Evolutionary conservation across 2,888 invertebrate species (phyloP).

Genomic region (Pachycephus smyrnensis): DNA sequence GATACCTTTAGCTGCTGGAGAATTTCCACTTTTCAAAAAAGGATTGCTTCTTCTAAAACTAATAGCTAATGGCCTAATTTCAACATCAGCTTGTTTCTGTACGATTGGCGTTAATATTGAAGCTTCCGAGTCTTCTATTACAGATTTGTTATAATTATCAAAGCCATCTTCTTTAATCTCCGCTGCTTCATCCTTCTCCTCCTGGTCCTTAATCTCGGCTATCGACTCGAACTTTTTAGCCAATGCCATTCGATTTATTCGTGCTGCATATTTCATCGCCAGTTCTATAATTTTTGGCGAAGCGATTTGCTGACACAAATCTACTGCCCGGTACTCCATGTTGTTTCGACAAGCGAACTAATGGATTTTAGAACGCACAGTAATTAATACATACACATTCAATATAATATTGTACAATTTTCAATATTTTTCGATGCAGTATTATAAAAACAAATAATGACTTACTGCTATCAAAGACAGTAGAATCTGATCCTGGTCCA

Average conservation of each 20-base stretch:
- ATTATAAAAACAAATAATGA: constrained; percentile 32
- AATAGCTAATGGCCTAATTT: constrained; percentile 56
- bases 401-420: not conserved
- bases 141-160: constrained; percentile 19
- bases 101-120: constrained; percentile 39
- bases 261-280: constrained; percentile 90
- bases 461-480: constrained; percentile 91
- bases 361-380: constrained; percentile 40
- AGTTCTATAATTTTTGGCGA: constrained; percentile 82
- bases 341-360: constrained; percentile 87
- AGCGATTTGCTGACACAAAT: constrained; percentile 85
- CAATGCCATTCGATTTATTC: constrained; percentile 80
- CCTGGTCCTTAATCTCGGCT: constrained; percentile 52
- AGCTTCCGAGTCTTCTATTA: constrained; percentile 33
- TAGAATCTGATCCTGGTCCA: constrained; percentile 80
- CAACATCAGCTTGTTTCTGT: constrained; percentile 43
- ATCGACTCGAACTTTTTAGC: constrained; percentile 77
- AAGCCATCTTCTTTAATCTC: constrained; percentile 38
- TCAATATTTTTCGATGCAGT: not conserved
- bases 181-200: constrained; percentile 51
- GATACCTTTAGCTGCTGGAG: constrained; percentile 42
- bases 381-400: not conserved
- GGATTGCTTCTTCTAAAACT: constrained; percentile 64
- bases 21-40: constrained; percentile 66
- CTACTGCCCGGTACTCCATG: constrained; percentile 87